A percentile compares a stretch with the other conserved stretches of the same genome.
Evolutionary conservation across 2,888 invertebrate species (phyloP).

Genomic region (Blastobasis lacticolella): DNA sequence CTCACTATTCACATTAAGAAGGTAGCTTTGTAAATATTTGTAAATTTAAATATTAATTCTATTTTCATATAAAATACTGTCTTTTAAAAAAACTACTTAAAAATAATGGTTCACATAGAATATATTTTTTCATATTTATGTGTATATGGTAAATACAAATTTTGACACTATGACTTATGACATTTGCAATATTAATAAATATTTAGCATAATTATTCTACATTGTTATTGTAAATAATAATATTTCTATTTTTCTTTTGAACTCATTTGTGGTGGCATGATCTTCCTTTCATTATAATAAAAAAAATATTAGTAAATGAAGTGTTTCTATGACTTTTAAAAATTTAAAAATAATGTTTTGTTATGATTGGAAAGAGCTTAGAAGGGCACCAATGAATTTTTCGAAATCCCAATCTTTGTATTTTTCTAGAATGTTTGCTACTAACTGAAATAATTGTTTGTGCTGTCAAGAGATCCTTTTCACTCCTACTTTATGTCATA

Average conservation of each 20-base stretch:
- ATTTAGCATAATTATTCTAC: slow-evolving; percentile 31
- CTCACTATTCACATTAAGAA: slow-evolving; percentile 31
- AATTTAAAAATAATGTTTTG: neutral
- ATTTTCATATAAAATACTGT: slow-evolving; percentile 57
- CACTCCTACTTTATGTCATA: neutral
- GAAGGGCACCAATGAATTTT: slow-evolving; percentile 27
- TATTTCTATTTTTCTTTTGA: slow-evolving; percentile 25
- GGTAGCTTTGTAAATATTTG: slow-evolving; percentile 43
- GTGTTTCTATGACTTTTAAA: slow-evolving; percentile 7
- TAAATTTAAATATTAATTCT: slow-evolving; percentile 42
- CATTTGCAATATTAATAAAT: slow-evolving; percentile 52
- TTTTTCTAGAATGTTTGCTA: slow-evolving; percentile 18
- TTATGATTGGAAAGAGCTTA: slow-evolving; percentile 37
- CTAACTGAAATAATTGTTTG: slow-evolving; percentile 3
- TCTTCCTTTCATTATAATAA: slow-evolving; percentile 20
- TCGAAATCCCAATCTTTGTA: slow-evolving; percentile 19
- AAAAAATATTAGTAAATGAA: slow-evolving; percentile 1
- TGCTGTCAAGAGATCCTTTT: neutral
- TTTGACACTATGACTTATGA: slow-evolving; percentile 43
- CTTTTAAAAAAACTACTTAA: slow-evolving; percentile 33
- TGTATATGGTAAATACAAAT: slow-evolving; percentile 22
- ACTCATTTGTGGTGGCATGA: slow-evolving; percentile 20
- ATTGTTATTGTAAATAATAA: slow-evolving; percentile 50
- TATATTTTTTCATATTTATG: slow-evolving; percentile 60
- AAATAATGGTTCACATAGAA: slow-evolving; percentile 42